phyloP scores from a whole-genome alignment of 2,113 vertebrate genomes.

The Lynx canadensis region DNA sequence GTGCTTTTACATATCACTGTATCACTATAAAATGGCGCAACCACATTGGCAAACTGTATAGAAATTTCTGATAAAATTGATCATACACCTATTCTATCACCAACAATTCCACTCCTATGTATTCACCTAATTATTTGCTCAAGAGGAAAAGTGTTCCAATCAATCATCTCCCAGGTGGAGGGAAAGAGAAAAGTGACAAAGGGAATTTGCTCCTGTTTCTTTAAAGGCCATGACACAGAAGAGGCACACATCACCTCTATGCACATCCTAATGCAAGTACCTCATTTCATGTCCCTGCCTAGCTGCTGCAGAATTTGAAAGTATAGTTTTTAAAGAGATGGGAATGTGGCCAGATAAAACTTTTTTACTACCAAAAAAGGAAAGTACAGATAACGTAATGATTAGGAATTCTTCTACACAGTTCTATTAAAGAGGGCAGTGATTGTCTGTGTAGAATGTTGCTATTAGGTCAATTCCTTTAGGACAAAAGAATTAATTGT shows the following conservation, averaged over 20 bases:
- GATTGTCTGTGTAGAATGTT: not conserved
- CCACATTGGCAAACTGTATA: not conserved
- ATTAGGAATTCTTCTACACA: not conserved
- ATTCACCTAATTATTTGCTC: not conserved
- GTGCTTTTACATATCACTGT: not conserved
- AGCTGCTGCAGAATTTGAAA: not conserved
- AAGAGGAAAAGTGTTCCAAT: not conserved
- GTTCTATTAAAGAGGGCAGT: not conserved
- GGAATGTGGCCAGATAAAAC: not conserved
- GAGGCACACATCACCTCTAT: not conserved
- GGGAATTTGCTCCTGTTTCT: not conserved
- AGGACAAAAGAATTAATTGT: not conserved
- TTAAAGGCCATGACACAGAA: not conserved
- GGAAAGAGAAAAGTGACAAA: not conserved
- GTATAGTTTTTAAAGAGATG: not conserved
- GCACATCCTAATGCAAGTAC: not conserved
- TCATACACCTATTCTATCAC: not conserved
- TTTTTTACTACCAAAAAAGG: not conserved
- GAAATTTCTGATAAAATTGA: not conserved
- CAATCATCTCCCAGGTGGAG: not conserved
- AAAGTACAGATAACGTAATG: not conserved
- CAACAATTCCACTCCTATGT: not conserved
- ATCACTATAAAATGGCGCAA: not conserved
- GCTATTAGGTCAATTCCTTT: not conserved
- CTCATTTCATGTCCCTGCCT: not conserved